Evolutionary conservation across 53 echinoderm and acorn worm genomes (phyloP), one percentile per base, ranked within the genome.

Genomic region (Crossaster papposus): DNA sequence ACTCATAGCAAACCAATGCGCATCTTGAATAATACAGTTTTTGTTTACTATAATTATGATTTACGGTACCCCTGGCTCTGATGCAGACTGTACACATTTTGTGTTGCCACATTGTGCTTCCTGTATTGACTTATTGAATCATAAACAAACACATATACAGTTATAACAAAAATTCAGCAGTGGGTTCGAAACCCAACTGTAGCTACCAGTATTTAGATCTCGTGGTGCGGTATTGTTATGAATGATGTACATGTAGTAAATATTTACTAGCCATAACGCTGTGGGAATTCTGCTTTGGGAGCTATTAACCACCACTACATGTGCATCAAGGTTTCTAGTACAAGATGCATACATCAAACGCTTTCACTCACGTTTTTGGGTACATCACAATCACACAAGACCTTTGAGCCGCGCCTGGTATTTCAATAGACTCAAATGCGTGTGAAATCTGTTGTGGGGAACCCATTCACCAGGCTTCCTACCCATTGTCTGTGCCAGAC

Each of bases 391-490:
- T 73, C 74, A 35, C 34, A 30, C 51, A n/a, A n/a, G n/a, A 78
- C 78, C 78, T 78, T 78, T 78, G 78, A 44, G 14, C 78, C 50
- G n/a, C 28, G 68, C 28, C 24, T 4, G 28, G 68, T 13, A 36
- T 55, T 80, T 80, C 33, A 55, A 80, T 55, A 32, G 80, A 55
- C 24, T 80, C 80, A 80, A 58, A 58, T 80, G 31, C 14, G 55
- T 80, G 80, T 80, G 80, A 80, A 80, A 80, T 80, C 30, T 50
- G 55, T 80, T 80, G 32, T 80, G 14, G 7, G 14, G 17, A 14
- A 32, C 31, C 80, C 0, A 14, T 80, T 80, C 17, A 11, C 33
- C 31, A 4, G 32, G 14, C 55, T 30, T 54, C 58, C n/a, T 51
- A 51, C 31, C 11, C 36, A 2, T 14, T 31, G 32, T 54, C 2